Evolutionary conservation across 2,888 invertebrate genomes (phyloP).

Genomic region (Drosophila leonis): DNA sequence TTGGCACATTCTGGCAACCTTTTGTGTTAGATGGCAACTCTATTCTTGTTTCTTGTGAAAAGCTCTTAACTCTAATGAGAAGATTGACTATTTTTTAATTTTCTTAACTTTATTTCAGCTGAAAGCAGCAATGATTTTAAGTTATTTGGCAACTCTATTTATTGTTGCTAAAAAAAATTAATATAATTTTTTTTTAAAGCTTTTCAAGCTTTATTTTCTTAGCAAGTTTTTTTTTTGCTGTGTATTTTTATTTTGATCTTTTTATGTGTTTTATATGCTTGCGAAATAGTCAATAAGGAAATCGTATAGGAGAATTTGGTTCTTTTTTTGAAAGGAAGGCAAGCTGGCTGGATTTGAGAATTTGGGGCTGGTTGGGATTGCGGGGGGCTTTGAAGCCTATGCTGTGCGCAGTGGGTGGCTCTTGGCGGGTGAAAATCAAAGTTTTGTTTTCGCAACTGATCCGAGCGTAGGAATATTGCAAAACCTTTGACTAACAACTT

Average conservation of each 20-base stretch:
- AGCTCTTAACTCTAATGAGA: no score
- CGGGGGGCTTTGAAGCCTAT: no score
- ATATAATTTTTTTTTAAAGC: no score
- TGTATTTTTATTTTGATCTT: constrained; percentile 1
- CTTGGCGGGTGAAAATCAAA: constrained; percentile 56
- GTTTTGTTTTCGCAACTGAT: constrained; percentile 60
- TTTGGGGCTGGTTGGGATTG: neutral
- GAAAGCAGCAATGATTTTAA: no score
- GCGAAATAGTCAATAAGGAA: constrained; percentile 42
- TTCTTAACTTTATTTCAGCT: no score
- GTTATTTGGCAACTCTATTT: no score
- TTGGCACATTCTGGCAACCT: no score
- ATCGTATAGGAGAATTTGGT: constrained; percentile 22
- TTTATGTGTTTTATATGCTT: constrained; percentile 15
- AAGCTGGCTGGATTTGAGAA: neutral
- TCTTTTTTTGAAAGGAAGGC: neutral
- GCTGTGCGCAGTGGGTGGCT: constrained; percentile 5
- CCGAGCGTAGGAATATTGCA: constrained; percentile 24
- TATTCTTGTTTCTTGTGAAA: no score
- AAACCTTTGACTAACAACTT: constrained; percentile 21
- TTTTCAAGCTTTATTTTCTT: no score
- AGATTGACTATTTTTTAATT: no score
- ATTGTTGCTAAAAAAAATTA: no score
- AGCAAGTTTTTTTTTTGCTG: neutral
- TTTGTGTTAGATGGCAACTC: no score